Percentiles rank a stretch among this genome's conserved stretches.
Evolutionary conservation across 2,113 vertebrate species (phyloP).

Genomic region (Indicator maculatus): DNA sequence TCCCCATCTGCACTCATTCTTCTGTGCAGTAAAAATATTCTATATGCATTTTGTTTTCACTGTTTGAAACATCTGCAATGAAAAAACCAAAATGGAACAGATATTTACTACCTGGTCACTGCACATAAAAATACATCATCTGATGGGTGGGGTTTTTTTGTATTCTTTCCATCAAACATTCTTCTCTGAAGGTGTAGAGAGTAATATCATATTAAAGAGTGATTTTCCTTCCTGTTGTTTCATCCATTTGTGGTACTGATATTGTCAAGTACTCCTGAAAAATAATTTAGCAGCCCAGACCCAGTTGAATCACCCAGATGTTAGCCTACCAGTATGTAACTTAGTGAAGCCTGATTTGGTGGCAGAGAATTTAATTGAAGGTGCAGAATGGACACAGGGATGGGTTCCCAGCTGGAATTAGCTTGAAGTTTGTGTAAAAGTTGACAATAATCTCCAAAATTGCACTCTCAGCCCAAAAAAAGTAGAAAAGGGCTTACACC

Average conservation of each 20-base stretch:
- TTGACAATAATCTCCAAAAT: constrained; percentile 57
- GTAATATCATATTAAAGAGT: neutral
- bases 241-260: constrained; percentile 21
- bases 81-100: neutral
- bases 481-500: constrained; percentile 49
- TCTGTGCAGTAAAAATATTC: neutral
- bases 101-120: neutral
- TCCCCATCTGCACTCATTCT: neutral
- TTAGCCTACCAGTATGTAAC: neutral
- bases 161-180: constrained; percentile 12
- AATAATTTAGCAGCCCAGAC: constrained; percentile 16
- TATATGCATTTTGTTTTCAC: neutral
- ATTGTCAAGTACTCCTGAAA: constrained; percentile 21
- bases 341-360: neutral
- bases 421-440: constrained; percentile 66
- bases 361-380: constrained; percentile 24
- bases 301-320: neutral
- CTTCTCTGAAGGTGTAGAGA: neutral
- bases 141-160: neutral
- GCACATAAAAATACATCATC: neutral
- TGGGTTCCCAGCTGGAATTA: constrained; percentile 48
- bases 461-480: constrained; percentile 43
- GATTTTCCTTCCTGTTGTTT: constrained; percentile 14
- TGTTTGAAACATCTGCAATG: neutral
- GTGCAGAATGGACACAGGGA: constrained; percentile 23